These are phyloP conservation scores for Acanthis flammea DNA, from an alignment of 2,797 vertebrate species.

Conservation along the genomic window DNA sequence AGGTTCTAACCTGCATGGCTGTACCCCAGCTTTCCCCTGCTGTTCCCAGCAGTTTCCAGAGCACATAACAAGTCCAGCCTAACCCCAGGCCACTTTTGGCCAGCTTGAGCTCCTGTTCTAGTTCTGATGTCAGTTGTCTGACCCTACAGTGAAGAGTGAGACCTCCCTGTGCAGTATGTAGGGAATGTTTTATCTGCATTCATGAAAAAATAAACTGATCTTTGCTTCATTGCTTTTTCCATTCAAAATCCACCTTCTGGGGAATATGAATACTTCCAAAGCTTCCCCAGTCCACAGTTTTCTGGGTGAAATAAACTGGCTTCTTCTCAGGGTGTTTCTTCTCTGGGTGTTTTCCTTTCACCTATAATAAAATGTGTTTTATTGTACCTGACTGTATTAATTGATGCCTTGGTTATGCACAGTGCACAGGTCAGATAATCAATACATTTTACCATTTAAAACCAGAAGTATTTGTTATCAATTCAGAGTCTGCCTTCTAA, in stretches of 20 bases:
- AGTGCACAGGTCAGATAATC: conserved; percentile 14
- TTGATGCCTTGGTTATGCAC: background rate
- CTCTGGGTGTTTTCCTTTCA: background rate
- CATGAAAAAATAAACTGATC: background rate
- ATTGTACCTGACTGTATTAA: background rate
- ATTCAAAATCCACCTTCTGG: background rate
- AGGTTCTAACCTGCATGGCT: background rate
- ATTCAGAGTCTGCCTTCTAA: background rate
- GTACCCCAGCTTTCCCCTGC: background rate
- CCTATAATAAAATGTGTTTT: background rate
- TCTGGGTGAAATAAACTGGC: background rate
- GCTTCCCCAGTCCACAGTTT: background rate
- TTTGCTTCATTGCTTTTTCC: background rate
- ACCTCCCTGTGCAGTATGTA: background rate
- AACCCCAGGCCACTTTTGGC: background rate
- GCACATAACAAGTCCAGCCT: background rate
- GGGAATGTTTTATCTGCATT: background rate
- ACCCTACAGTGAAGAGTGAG: background rate
- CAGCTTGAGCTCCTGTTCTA: background rate
- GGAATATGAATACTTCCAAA: background rate
- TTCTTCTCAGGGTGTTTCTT: background rate
- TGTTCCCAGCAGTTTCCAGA: background rate
- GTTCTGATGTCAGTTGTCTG: background rate
- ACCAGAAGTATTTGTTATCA: background rate
- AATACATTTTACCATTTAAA: background rate